Evolutionary conservation across 2,888 invertebrate genomes (phyloP).

Genomic region (Abscondita cerata): DNA sequence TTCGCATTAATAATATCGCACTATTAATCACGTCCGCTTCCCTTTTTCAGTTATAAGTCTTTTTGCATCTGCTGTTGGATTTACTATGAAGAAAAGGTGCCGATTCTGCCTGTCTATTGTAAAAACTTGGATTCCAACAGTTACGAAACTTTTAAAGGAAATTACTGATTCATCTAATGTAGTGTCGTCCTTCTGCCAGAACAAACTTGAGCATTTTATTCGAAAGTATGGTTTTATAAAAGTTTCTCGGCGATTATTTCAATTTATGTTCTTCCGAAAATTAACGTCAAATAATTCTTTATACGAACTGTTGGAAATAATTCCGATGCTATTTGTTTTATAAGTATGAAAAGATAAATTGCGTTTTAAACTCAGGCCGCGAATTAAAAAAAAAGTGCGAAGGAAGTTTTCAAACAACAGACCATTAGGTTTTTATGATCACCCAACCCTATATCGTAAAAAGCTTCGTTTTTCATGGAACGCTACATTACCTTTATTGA

Average conservation of each 20-base stretch:
- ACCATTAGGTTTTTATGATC: constrained; percentile 41
- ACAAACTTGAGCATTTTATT: constrained; percentile 4
- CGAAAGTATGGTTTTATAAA: constrained; percentile 6
- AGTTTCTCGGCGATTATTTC: constrained; percentile 5
- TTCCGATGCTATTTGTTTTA: constrained; percentile 23
- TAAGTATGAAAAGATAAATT: constrained; percentile 28
- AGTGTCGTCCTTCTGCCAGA: constrained; percentile 1
- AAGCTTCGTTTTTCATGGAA: constrained; percentile 34
- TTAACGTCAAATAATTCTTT: constrained; percentile 12
- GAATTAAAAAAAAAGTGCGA: constrained; percentile 37
- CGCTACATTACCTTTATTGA: constrained; percentile 37
- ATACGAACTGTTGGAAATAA: constrained; percentile 10
- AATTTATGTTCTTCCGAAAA: background rate
- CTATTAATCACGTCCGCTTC: constrained; percentile 24
- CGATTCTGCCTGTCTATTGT: constrained; percentile 13
- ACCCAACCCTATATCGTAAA: constrained; percentile 36
- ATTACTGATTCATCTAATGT: constrained; percentile 16
- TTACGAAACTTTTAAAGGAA: constrained; percentile 14
- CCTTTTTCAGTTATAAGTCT: constrained; percentile 14
- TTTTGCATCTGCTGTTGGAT: constrained; percentile 17
- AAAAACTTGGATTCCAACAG: constrained; percentile 7
- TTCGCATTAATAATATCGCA: constrained; percentile 24
- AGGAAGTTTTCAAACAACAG: constrained; percentile 40
- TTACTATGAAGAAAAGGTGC: constrained; percentile 12
- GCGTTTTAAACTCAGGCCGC: constrained; percentile 30